phyloP scores from a whole-genome alignment of 2,113 vertebrate genomes.

The Grus americana region DNA sequence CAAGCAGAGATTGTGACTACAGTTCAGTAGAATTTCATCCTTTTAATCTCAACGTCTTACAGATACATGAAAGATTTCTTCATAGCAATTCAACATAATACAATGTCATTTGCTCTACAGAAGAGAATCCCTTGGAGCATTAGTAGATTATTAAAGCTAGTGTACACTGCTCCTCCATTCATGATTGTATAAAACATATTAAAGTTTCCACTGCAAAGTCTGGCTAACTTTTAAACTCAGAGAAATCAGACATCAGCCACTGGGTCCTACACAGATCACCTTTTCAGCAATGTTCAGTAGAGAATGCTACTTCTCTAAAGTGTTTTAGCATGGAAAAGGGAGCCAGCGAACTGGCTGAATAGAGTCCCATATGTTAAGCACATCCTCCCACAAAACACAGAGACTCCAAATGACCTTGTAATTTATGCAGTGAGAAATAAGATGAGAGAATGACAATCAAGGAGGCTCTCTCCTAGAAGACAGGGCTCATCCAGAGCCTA shows the following conservation, averaged over 20 bases:
- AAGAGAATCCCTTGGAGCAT: not conserved
- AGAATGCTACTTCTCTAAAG: not conserved
- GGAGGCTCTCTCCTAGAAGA: not conserved
- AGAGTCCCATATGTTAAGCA: not conserved
- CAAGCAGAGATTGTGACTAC: not conserved
- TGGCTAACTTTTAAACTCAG: not conserved
- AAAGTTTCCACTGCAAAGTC: not conserved
- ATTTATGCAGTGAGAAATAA: not conserved
- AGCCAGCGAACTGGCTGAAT: not conserved
- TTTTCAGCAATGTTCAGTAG: not conserved
- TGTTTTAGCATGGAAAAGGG: not conserved
- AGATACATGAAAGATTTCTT: not conserved
- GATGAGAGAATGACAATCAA: not conserved
- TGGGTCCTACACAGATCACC: not conserved
- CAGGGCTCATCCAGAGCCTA: not conserved
- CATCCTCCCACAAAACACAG: not conserved
- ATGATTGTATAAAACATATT: not conserved
- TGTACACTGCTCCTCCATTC: not conserved
- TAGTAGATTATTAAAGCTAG: not conserved
- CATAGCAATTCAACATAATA: not conserved
- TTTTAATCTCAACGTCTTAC: not conserved
- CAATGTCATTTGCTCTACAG: not conserved
- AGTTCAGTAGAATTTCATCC: not conserved
- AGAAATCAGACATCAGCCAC: not conserved
- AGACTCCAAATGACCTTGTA: not conserved